These are phyloP conservation scores for Apis laboriosa DNA, from an alignment of 1,140 invertebrate species.

Conservation along the genomic window DNA sequence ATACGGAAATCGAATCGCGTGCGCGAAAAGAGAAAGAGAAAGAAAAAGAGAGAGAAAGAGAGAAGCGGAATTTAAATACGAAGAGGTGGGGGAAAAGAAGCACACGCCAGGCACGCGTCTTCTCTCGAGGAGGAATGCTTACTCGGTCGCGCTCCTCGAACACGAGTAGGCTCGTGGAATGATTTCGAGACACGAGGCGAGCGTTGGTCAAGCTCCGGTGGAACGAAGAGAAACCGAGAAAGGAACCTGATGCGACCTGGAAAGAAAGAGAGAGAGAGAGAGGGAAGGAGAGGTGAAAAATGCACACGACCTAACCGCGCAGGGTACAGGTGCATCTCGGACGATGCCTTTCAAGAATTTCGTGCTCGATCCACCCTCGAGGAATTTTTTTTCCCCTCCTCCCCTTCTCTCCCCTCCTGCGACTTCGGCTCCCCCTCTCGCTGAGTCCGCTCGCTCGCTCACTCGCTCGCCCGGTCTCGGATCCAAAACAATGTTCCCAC, in stretches of 20 bases:
- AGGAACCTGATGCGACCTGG: slow-evolving; percentile 27
- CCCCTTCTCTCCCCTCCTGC: neutral
- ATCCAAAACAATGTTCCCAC: slow-evolving; percentile 8
- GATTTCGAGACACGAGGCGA: slow-evolving; percentile 52
- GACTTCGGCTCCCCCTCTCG: too few relatives aligned
- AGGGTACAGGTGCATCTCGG: slow-evolving; percentile 62
- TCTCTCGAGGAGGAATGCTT: slow-evolving; percentile 55
- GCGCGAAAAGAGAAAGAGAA: too few relatives aligned
- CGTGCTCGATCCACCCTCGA: slow-evolving; percentile 66
- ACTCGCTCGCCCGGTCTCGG: neutral
- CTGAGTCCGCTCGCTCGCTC: too few relatives aligned
- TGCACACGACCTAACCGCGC: slow-evolving; percentile 61
- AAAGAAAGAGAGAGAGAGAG: slow-evolving; percentile 9
- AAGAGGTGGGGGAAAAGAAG: slow-evolving; percentile 54
- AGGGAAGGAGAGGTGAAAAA: slow-evolving; percentile 55
- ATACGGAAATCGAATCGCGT: too few relatives aligned
- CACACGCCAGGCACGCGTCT: slow-evolving; percentile 69
- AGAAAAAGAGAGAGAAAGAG: neutral
- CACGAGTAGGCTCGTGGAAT: slow-evolving; percentile 52
- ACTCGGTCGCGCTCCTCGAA: slow-evolving; percentile 21
- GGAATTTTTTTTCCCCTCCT: slow-evolving; percentile 45
- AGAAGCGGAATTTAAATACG: slow-evolving; percentile 24
- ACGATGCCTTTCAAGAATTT: slow-evolving; percentile 65
- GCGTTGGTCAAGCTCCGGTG: neutral
- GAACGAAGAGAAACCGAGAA: neutral